Evolutionary conservation across 2,888 invertebrate species (phyloP).

Genomic region (Nymphalis c-album): DNA sequence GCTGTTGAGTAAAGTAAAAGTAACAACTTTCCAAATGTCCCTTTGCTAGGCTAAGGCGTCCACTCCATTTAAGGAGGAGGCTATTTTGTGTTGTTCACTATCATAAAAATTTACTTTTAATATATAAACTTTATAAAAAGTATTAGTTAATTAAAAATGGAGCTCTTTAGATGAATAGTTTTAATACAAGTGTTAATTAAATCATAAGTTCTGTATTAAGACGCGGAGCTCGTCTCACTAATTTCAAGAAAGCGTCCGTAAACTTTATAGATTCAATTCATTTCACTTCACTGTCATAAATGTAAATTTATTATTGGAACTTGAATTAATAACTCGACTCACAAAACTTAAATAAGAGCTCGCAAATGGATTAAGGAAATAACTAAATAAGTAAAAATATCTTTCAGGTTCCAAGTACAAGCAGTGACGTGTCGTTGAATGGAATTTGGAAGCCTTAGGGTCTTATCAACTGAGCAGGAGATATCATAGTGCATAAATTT

Average conservation of each 20-base stretch:
- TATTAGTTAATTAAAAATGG: background rate
- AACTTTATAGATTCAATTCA: conserved; percentile 11
- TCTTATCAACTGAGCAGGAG: no score
- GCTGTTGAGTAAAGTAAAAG: no score
- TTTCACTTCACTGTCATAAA: background rate
- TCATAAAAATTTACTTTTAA: background rate
- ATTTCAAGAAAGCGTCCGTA: background rate
- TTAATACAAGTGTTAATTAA: conserved; percentile 1
- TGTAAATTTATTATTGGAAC: background rate
- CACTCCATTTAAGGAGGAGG: no score
- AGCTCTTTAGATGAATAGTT: background rate
- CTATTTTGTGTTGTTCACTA: no score
- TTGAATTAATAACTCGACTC: conserved; percentile 3
- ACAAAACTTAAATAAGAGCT: background rate
- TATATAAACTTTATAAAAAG: background rate
- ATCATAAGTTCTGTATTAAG: background rate
- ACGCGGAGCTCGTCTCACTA: background rate
- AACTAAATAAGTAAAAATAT: background rate
- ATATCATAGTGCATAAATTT: no score
- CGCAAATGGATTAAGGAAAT: background rate
- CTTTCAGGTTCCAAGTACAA: no score
- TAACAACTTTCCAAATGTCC: no score
- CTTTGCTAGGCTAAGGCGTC: no score
- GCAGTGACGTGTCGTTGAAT: no score
- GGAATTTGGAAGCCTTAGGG: no score